Evolutionary conservation across 1,140 invertebrate genomes (phyloP), one percentile per base, ranked within the genome.

Genomic region (Leguminivora glycinivorella): DNA sequence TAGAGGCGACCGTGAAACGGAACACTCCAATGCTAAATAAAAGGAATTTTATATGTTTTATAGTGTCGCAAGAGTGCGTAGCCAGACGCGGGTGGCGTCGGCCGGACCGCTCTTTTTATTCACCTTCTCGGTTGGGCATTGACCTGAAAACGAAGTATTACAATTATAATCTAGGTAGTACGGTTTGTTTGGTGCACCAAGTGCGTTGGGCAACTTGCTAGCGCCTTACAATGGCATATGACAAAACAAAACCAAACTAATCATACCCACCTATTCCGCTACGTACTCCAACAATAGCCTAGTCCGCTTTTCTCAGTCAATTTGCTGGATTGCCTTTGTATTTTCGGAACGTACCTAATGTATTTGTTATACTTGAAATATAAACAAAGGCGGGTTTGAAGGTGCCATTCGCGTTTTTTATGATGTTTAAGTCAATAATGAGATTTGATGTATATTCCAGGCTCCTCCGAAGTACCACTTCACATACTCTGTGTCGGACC

Each of bases 81-180:
- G 58, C 25, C 58, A 31, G 58, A 7, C 56, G 43, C 17, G 31
- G 66, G 66, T 40, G 24, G 66, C 58, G 58, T 63, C 25, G 58
- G 58, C 6, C 58, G 6, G 58, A 34, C 58, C 29, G 58, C 58
- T 63, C 58, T 63, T 43, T 72, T 24, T 69, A 9, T 72, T 72
- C 56, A 38, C 47, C 40, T 47, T 43, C 69, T 68, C 34, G 14
- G 19, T 69, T 67, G 74, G 75, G 75, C 76, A 80, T 80, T 80
- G 79, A 80, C 76, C 79, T 76, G 67, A 75, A 80, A 80, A 74
- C 70, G 75, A 76, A 78, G 71, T 78, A 70, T 80, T 73, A 75
- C 75, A 70, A 24, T 75, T 72, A 70, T 71, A 69, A 47, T 70
- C 63, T 68, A 70, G 70, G 72, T 77, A 73, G 70, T 71, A 67